Percentiles rank a stretch among this genome's conserved stretches.
Evolutionary conservation across 2,113 vertebrate genomes (phyloP).

Genomic region (Esox niger): DNA sequence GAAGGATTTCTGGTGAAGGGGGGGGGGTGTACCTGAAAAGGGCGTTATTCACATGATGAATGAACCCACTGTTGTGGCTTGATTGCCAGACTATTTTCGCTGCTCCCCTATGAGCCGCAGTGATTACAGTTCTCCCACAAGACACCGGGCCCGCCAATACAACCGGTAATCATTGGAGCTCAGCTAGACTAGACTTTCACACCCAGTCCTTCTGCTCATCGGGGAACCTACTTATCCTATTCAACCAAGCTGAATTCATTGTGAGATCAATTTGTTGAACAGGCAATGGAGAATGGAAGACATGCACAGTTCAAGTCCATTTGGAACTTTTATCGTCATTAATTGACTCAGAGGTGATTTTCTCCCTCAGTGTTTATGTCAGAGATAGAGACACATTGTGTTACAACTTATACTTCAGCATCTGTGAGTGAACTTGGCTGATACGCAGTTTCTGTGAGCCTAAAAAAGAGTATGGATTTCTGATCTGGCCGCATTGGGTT

Average conservation of each 20-base stretch:
- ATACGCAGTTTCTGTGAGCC: constrained; percentile 53
- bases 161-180: constrained; percentile 40
- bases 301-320: too few relatives aligned
- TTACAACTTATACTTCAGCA: constrained; percentile 25
- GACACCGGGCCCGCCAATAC: constrained; percentile 44
- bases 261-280: not conserved
- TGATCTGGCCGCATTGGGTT: constrained; percentile 24
- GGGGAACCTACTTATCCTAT: not conserved
- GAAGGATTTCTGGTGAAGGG: constrained; percentile 59
- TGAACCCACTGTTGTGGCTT: constrained; percentile 64
- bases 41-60: constrained; percentile 66
- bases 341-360: not conserved
- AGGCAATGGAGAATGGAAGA: not conserved
- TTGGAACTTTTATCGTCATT: not conserved
- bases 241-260: not conserved
- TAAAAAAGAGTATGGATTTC: constrained; percentile 56
- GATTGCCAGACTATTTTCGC: constrained; percentile 63
- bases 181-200: constrained; percentile 33
- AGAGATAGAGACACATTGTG: constrained; percentile 22
- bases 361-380: not conserved
- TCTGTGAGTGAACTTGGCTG: constrained; percentile 26
- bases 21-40: constrained; percentile 60
- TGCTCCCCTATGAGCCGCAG: constrained; percentile 32
- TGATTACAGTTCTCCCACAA: constrained; percentile 58
- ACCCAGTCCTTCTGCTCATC: not conserved